A percentile compares a stretch with the other conserved stretches of the same genome.
These are phyloP conservation scores for Aptenodytes forsteri DNA, from an alignment of 2,113 vertebrate genomes.

Conservation along the genomic window DNA sequence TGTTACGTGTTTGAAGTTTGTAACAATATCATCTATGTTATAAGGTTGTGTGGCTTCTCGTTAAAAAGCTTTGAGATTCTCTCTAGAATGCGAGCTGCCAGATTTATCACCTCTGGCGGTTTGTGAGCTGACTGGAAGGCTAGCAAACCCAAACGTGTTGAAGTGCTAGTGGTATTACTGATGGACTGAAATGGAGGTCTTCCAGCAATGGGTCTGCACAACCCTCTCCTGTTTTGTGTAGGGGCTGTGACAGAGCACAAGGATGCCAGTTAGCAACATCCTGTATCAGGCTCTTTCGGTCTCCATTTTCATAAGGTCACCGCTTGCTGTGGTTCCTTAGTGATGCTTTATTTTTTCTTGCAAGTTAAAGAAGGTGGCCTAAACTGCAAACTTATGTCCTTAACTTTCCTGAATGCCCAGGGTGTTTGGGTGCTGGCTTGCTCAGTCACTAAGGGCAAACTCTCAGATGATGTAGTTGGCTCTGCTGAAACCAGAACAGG, in stretches of 20 bases:
- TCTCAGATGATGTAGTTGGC: neutral
- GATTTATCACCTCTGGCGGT: neutral
- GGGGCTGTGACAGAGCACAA: neutral
- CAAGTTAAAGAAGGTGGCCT: neutral
- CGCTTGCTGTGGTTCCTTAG: neutral
- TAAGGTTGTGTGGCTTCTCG: accelerated
- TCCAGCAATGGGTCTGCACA: neutral
- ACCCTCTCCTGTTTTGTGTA: neutral
- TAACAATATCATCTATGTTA: neutral
- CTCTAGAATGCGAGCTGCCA: neutral
- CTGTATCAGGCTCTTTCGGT: neutral
- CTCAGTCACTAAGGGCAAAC: neutral
- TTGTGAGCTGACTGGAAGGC: neutral
- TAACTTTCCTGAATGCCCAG: neutral
- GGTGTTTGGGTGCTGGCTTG: neutral
- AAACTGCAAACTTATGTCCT: neutral
- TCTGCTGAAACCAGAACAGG: neutral
- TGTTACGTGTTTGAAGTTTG: accelerated
- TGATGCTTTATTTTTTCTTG: neutral
- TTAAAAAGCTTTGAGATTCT: neutral
- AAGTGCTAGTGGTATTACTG: neutral
- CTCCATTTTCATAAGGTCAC: neutral
- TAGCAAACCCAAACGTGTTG: neutral
- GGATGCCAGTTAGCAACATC: neutral
- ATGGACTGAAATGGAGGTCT: neutral